phyloP scores from a whole-genome alignment of 2,797 vertebrate species.

The Serranus cabrilla region DNA sequence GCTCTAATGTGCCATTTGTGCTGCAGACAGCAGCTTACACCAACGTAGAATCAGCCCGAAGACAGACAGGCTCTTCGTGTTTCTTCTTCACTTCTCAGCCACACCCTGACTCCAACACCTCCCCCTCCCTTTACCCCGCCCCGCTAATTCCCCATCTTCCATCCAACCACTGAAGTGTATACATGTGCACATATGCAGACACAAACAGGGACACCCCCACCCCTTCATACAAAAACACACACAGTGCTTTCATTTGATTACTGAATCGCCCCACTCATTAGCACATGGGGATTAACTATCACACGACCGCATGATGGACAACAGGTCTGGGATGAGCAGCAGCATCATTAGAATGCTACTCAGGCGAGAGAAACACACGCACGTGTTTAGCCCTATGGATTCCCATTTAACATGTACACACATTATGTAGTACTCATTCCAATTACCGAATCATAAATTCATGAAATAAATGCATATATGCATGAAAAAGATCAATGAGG shows the following conservation, averaged over 20 bases:
- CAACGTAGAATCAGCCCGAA: constrained; percentile 13
- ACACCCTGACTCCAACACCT: constrained; percentile 26
- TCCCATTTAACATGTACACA: constrained; percentile 48
- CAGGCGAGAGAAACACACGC: constrained; percentile 38
- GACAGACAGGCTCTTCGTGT: not conserved
- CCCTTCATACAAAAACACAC: constrained; percentile 7
- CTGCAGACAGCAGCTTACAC: constrained; percentile 15
- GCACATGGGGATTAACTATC: constrained; percentile 56
- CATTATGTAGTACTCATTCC: constrained; percentile 45
- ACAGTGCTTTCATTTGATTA: constrained; percentile 46
- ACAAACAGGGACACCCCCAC: constrained; percentile 10
- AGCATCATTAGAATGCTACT: constrained; percentile 54
- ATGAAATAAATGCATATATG: constrained; percentile 19
- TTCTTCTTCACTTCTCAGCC: constrained; percentile 27
- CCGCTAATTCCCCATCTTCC: constrained; percentile 42
- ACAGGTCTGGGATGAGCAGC: constrained; percentile 36
- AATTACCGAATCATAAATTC: constrained; percentile 47
- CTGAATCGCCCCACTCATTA: constrained; percentile 55
- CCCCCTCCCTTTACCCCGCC: constrained; percentile 21
- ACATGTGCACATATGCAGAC: constrained; percentile 8
- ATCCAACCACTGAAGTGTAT: constrained; percentile 32
- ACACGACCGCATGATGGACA: constrained; percentile 48
- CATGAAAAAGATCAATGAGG: constrained; percentile 55
- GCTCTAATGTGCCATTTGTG: constrained; percentile 1
- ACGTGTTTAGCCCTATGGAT: constrained; percentile 30